Evolutionary conservation across 2,113 vertebrate species (phyloP), one percentile per base, ranked within the genome.

Genomic region (Proteles cristata): DNA sequence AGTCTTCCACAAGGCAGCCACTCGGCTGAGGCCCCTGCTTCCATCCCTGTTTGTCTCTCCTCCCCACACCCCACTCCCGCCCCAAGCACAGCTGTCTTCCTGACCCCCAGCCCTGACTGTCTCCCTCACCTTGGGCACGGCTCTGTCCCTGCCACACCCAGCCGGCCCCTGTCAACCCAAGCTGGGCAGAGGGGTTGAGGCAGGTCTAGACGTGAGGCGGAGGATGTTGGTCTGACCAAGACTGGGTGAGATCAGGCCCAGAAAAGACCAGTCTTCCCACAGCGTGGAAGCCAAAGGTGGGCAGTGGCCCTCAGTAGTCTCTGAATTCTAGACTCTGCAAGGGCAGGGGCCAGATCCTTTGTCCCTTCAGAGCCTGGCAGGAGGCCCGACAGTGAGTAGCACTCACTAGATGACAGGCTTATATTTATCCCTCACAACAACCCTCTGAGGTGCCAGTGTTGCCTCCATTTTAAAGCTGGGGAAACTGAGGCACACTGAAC

Each of bases 121-220:
- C 17, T 25, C 50, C 85, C 31, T 43, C 6, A 48, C 63, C 43
- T 16, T 0, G 12, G 92, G 21, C 63, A 23, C 19, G 8, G 10
- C 31, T 69, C 25, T 4, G 35, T 4, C 26, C 3, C 45, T 2
- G n/a, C 73, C 53, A 3, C 4, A 2, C 35, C 31, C 63, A 33
- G 21, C 26, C 0, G 0, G 12, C 35, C 39, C 1, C 0, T 0
- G 7, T 35, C 73, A 55, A 17, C 43, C 21, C 2, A 2, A 39
- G 31, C 33, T 63, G 31, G 39, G 58, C 23, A 1, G 23, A 17
- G 35, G 21, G 28, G 12, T 14, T 35, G 61, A 35, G 10, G 63
- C 16, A 9, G 82, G 58, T 28, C 11, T 43, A 26, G 66, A 77
- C 1, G 0, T 61, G 14, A 15, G 15, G 1, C 15, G 33, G 48